Conservation (phyloP, 1,140 invertebrate species). For the Armadillidium nasatum region DNA sequence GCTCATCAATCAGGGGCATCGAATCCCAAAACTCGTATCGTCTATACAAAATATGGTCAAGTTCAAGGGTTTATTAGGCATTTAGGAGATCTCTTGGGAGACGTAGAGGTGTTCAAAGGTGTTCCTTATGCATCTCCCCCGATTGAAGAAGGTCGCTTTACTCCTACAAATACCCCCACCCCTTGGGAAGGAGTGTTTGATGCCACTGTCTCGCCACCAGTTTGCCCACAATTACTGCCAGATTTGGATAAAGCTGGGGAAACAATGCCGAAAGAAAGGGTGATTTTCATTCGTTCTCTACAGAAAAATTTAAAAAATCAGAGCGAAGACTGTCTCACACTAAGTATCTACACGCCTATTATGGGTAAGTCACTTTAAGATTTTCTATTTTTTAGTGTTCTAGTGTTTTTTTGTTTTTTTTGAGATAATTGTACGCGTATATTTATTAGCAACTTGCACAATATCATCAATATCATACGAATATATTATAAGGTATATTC, state of each 20-base stretch:
- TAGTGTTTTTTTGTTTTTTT: too few species aligned
- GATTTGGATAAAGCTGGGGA: constrained; percentile 58
- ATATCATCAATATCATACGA: too few species aligned
- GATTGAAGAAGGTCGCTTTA: constrained; percentile 82
- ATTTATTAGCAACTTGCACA: too few species aligned
- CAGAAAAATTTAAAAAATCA: constrained; percentile 80
- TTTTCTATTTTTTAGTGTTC: too few species aligned
- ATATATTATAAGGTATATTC: too few species aligned
- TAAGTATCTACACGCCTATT: constrained; percentile 88
- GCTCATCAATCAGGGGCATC: neutral
- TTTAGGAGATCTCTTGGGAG: constrained; percentile 57
- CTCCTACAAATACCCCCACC: constrained; percentile 85
- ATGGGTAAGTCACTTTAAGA: constrained; percentile 31
- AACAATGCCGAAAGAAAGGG: constrained; percentile 77
- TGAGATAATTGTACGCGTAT: too few species aligned
- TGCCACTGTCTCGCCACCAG: constrained; percentile 69
- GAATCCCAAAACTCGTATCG: constrained; percentile 36
- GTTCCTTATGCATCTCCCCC: constrained; percentile 93
- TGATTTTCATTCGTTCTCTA: constrained; percentile 76
- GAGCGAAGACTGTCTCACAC: constrained; percentile 92
- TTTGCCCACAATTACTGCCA: constrained; percentile 69
- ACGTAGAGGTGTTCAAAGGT: constrained; percentile 88
- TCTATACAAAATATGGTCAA: constrained; percentile 45
- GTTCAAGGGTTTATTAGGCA: constrained; percentile 43
- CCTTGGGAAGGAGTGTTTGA: constrained; percentile 84